A percentile compares a stretch with the other conserved stretches of the same genome.
Conservation (phyloP, 2,797 vertebrate genomes). For the Anableps anableps region DNA sequence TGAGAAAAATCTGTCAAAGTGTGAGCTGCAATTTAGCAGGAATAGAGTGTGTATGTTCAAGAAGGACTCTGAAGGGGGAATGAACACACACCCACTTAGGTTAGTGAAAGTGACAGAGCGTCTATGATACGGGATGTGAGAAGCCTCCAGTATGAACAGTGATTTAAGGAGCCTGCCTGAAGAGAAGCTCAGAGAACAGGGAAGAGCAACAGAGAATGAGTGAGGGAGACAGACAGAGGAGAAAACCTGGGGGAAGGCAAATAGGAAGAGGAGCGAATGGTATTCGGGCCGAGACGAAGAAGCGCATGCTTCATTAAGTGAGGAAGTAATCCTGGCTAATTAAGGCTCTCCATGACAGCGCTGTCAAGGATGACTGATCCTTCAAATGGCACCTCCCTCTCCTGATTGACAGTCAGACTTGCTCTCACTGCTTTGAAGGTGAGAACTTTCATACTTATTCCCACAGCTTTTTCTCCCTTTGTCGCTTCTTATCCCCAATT, state of each 20-base stretch:
- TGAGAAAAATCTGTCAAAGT: constrained; percentile 11
- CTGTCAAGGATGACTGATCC: constrained; percentile 85
- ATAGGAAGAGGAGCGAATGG: constrained; percentile 68
- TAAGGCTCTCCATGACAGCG: constrained; percentile 85
- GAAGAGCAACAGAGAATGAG: constrained; percentile 47
- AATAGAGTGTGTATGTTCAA: constrained; percentile 36
- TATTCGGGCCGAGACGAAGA: constrained; percentile 76
- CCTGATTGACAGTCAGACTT: constrained; percentile 78
- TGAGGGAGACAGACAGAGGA: constrained; percentile 59
- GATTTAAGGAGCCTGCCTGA: constrained; percentile 62
- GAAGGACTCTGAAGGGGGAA: constrained; percentile 27
- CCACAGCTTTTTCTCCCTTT: constrained; percentile 56
- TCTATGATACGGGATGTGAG: constrained; percentile 65
- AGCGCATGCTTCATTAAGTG: constrained; percentile 83
- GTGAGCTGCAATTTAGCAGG: constrained; percentile 34
- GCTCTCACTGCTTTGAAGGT: constrained; percentile 78
- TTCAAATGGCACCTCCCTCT: constrained; percentile 81
- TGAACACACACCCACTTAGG: constrained; percentile 64
- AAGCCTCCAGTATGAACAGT: constrained; percentile 63
- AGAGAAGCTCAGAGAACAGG: constrained; percentile 55
- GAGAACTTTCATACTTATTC: constrained; percentile 81
- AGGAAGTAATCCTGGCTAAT: constrained; percentile 86
- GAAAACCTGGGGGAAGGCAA: constrained; percentile 76
- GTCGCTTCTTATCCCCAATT: constrained; percentile 69
- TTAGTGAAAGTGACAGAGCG: constrained; percentile 72